These are phyloP conservation scores for Platichthys stellatus DNA, from an alignment of 2,113 vertebrate species.

Conservation along the genomic window DNA sequence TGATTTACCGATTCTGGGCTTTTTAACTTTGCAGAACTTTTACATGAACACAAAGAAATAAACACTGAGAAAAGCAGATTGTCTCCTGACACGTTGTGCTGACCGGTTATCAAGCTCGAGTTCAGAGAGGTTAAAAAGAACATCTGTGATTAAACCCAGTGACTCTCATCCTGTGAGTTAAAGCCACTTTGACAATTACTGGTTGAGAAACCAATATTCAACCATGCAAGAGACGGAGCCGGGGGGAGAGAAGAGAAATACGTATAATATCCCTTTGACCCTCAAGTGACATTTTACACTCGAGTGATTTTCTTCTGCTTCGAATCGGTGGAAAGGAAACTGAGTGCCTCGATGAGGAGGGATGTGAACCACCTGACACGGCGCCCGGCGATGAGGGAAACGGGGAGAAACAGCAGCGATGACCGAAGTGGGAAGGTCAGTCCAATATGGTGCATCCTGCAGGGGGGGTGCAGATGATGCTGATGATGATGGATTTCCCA, in stretches of 20 bases:
- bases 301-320: conserved; percentile 8
- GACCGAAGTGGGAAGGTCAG: conserved; percentile 32
- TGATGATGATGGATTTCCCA: conserved; percentile 13
- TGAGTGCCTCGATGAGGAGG: background rate
- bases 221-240: background rate
- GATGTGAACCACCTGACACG: conserved; percentile 7
- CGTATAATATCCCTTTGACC: conserved; percentile 23
- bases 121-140: background rate
- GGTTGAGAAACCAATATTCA: conserved; percentile 6
- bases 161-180: background rate
- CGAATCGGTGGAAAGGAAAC: background rate
- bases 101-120: too few relatives aligned
- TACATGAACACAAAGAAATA: too few relatives aligned
- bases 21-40: too few relatives aligned
- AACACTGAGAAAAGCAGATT: too few relatives aligned
- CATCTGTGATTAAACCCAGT: background rate
- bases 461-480: background rate
- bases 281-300: background rate
- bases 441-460: background rate
- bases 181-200: background rate
- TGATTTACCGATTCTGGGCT: too few relatives aligned
- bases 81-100: too few relatives aligned
- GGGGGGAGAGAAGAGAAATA: background rate
- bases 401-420: background rate
- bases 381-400: background rate